Percentiles rank a stretch among this genome's conserved stretches.
phyloP scores from a whole-genome alignment of 1,140 invertebrate species.

The Drosophila willistoni region DNA sequence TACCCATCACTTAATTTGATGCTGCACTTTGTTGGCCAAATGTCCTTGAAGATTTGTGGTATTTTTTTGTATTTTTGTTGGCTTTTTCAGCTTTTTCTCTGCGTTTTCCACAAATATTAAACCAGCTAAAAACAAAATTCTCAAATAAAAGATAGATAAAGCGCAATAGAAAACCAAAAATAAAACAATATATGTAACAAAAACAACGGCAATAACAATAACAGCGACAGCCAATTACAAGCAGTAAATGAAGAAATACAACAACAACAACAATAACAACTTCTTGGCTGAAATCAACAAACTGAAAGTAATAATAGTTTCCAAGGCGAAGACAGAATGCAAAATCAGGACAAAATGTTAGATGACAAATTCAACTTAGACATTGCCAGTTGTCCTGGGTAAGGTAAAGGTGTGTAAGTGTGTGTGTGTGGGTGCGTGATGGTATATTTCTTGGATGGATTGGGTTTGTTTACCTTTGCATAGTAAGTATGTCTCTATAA shows the following conservation, averaged over 20 bases:
- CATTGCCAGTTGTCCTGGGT: slow-evolving; percentile 53
- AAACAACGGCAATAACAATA: slow-evolving; percentile 11
- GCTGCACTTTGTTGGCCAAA: no score
- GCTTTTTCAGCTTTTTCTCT: no score
- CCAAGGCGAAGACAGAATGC: slow-evolving; percentile 61
- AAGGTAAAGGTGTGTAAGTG: slow-evolving; percentile 7
- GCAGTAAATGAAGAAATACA: background rate
- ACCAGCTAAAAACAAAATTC: slow-evolving; percentile 29
- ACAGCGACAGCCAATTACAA: slow-evolving; percentile 5
- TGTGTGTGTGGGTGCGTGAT: no score
- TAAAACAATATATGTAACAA: background rate
- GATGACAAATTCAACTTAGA: slow-evolving; percentile 50
- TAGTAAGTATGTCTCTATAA: background rate
- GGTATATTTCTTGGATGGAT: no score
- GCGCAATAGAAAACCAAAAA: background rate
- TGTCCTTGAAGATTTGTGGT: no score
- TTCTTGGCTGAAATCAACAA: slow-evolving; percentile 65
- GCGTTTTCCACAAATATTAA: slow-evolving; percentile 19
- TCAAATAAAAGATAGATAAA: background rate
- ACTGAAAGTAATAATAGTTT: slow-evolving; percentile 58
- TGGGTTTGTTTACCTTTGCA: background rate
- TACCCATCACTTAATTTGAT: no score
- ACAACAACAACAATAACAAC: slow-evolving; percentile 23
- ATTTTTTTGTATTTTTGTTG: no score
- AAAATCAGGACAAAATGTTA: slow-evolving; percentile 21